These are phyloP conservation scores for Oryzias dopingdopingensis DNA, from an alignment of 2,797 vertebrate species.

Conservation along the genomic window DNA sequence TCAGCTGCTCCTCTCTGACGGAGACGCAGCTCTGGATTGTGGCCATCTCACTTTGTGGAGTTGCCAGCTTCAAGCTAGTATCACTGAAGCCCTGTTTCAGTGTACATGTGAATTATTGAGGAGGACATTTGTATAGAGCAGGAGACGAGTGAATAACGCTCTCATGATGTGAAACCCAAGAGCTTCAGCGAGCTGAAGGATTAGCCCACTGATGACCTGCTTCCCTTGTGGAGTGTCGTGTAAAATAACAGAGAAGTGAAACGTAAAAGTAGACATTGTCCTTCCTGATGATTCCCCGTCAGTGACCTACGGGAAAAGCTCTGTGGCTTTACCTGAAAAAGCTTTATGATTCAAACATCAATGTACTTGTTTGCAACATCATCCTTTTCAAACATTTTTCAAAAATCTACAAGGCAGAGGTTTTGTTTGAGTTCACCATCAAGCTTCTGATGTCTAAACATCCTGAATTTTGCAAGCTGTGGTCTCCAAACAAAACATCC, in stretches of 20 bases:
- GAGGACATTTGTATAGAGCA: slow-evolving; percentile 66
- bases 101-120: slow-evolving; percentile 67
- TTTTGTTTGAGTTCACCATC: no score
- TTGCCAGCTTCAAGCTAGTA: slow-evolving; percentile 35
- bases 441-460: no score
- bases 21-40: slow-evolving; percentile 2
- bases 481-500: no score
- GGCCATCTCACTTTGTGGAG: slow-evolving; percentile 10
- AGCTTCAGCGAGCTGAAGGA: slow-evolving; percentile 34
- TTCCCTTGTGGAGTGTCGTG: slow-evolving; percentile 50
- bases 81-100: slow-evolving; percentile 43
- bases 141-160: slow-evolving; percentile 63
- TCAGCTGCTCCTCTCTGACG: slow-evolving; percentile 25
- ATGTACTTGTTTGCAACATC: not conserved
- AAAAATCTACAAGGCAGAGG: no score
- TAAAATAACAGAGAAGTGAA: slow-evolving; percentile 21
- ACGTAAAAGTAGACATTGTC: slow-evolving; percentile 23
- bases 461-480: no score
- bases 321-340: slow-evolving; percentile 7
- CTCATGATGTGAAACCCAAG: slow-evolving; percentile 64
- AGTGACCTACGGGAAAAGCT: slow-evolving; percentile 28
- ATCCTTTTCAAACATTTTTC: no score
- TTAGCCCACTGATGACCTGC: slow-evolving; percentile 54
- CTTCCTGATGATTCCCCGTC: slow-evolving; percentile 15
- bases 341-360: slow-evolving; percentile 13